Conservation (phyloP, 2,113 vertebrate genomes). For the Aramus guarauna region DNA sequence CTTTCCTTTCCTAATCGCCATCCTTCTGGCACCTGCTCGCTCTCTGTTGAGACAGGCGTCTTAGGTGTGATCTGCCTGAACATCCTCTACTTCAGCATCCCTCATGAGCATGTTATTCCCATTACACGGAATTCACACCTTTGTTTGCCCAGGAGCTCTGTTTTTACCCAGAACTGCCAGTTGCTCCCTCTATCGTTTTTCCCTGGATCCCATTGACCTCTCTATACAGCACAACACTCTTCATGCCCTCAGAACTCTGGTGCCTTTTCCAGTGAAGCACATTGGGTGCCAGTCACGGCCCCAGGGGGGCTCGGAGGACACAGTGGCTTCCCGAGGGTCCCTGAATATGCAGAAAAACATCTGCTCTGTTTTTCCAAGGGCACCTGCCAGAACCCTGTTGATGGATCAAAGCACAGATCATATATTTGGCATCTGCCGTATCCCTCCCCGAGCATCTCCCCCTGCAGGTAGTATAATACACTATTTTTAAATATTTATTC, state of each 20-base stretch:
- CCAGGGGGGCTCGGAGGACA: neutral
- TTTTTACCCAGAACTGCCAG: neutral
- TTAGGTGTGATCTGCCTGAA: neutral
- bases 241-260: neutral
- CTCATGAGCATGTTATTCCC: neutral
- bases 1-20: neutral
- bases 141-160: neutral
- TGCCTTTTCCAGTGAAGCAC: neutral
- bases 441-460: neutral
- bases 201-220: neutral
- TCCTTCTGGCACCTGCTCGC: neutral
- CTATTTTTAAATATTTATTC: constrained; percentile 18
- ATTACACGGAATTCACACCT: neutral
- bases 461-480: neutral
- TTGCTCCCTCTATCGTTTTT: neutral
- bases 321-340: neutral
- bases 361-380: neutral
- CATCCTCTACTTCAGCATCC: neutral
- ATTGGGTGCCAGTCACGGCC: neutral
- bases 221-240: neutral
- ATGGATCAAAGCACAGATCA: neutral
- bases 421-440: neutral
- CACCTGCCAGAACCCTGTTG: constrained; percentile 6
- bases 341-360: neutral
- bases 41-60: neutral